These are phyloP conservation scores for Archilochus colubris DNA, from an alignment of 2,113 vertebrate genomes.

Conservation along the genomic window DNA sequence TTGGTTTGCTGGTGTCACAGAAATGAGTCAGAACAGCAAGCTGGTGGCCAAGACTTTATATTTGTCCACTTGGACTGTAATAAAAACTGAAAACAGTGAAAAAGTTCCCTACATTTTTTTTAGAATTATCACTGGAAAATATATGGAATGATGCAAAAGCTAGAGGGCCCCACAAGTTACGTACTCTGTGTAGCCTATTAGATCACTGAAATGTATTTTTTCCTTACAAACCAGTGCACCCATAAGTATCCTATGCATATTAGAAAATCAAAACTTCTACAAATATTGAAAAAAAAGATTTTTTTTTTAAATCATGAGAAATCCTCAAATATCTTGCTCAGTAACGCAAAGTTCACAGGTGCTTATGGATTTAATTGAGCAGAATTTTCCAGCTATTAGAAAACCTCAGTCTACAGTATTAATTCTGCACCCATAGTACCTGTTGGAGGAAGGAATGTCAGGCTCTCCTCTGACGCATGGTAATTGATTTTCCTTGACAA, in stretches of 20 bases:
- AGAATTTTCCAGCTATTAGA: background rate
- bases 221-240: background rate
- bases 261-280: background rate
- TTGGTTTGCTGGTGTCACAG: background rate
- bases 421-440: background rate
- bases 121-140: background rate
- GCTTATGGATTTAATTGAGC: background rate
- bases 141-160: fast-evolving
- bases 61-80: background rate
- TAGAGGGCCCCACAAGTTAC: background rate
- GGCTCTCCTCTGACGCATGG: background rate
- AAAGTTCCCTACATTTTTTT: background rate
- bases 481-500: conserved; percentile 27
- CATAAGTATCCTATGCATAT: background rate
- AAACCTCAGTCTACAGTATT: background rate
- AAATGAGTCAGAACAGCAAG: background rate
- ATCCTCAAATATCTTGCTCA: background rate
- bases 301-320: background rate
- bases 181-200: background rate
- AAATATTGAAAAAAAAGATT: background rate
- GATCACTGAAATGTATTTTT: background rate
- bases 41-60: background rate
- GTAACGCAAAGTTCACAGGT: background rate
- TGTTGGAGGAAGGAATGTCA: background rate
- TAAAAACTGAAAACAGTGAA: background rate